phyloP scores from a whole-genome alignment of 2,113 vertebrate genomes.

The Fregetta grallaria region DNA sequence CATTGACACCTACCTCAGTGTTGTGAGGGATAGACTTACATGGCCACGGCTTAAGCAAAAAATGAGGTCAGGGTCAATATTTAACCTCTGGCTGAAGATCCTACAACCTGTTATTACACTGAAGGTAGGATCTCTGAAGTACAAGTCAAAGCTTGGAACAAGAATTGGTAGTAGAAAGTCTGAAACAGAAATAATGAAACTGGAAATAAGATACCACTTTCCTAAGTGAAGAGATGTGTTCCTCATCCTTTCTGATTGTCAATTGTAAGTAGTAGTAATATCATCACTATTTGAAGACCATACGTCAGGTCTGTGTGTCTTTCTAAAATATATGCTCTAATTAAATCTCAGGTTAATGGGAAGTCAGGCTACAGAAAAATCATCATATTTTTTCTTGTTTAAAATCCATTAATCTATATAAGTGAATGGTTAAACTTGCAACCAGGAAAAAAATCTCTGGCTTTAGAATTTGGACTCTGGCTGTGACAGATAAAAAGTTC shows the following conservation, averaged over 20 bases:
- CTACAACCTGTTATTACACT: background rate
- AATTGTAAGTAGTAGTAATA: background rate
- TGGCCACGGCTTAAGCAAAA: background rate
- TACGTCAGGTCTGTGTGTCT: background rate
- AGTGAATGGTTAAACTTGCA: background rate
- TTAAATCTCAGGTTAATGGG: background rate
- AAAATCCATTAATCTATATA: background rate
- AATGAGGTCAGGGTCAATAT: background rate
- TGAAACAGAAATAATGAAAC: background rate
- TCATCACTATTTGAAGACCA: background rate
- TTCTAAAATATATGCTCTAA: background rate
- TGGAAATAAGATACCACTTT: background rate
- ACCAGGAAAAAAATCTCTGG: background rate
- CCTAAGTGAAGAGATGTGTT: background rate
- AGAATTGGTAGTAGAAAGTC: background rate
- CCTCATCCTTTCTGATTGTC: background rate
- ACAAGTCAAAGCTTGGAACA: background rate
- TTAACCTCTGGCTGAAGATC: background rate
- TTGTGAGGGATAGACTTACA: background rate
- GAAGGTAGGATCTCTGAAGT: background rate
- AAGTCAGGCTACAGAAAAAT: background rate
- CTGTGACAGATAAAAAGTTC: background rate
- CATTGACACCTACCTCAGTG: background rate
- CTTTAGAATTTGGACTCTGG: background rate
- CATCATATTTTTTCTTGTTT: background rate